Percentiles rank a stretch among this genome's conserved stretches.
These are phyloP conservation scores for Cynopterus brachyotis DNA, from an alignment of 2,113 vertebrate species.

Conservation along the genomic window DNA sequence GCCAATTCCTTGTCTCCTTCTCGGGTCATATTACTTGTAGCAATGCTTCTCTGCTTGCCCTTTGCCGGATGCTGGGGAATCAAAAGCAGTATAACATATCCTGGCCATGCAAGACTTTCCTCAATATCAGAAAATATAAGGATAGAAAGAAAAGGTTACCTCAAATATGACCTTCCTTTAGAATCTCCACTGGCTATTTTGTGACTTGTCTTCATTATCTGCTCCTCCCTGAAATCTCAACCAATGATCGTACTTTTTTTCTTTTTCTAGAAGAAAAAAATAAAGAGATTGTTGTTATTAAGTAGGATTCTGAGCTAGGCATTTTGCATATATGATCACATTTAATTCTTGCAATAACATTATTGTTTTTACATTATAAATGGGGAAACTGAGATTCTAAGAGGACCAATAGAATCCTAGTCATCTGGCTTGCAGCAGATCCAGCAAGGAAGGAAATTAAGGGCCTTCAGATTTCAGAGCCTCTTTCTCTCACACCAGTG, in stretches of 20 bases:
- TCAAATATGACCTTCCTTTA: background rate
- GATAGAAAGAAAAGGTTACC: background rate
- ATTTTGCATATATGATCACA: background rate
- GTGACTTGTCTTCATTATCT: background rate
- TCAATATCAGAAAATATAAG: background rate
- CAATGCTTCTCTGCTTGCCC: background rate
- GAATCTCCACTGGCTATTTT: background rate
- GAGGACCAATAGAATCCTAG: background rate
- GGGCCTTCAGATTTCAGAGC: background rate
- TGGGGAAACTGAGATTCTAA: background rate
- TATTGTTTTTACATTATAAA: background rate
- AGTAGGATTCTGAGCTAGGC: background rate
- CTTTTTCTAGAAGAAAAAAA: background rate
- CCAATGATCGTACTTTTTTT: background rate
- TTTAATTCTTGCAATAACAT: background rate
- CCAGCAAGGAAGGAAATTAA: background rate
- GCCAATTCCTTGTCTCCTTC: background rate
- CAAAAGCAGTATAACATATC: background rate
- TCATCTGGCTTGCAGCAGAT: background rate
- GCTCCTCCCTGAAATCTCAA: background rate
- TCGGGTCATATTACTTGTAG: no score
- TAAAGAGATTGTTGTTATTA: background rate
- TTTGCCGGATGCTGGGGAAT: background rate
- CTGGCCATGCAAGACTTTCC: background rate
- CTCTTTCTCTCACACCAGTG: background rate